phyloP scores from a whole-genome alignment of 37 sponge, comb jelly and placozoan species.

The Corticium candelabrum region DNA sequence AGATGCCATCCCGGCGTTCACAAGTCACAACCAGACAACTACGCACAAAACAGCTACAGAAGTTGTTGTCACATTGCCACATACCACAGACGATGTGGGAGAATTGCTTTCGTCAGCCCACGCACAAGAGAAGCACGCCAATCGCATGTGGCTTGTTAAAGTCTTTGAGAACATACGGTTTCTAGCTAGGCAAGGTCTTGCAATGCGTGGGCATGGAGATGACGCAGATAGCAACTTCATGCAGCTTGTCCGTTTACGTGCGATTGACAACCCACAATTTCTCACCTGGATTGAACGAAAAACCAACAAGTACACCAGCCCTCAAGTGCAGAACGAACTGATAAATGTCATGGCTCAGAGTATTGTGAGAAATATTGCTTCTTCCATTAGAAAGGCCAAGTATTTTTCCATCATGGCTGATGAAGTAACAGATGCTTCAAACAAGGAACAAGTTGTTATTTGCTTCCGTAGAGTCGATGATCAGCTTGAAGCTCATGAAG shows the following conservation, averaged over 20 bases:
- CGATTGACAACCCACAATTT: neutral
- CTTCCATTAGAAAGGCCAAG: constrained; percentile 3
- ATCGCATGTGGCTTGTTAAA: neutral
- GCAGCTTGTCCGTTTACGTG: constrained; percentile 2
- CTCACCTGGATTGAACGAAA: constrained; percentile 6
- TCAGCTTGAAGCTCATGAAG: constrained; percentile 5
- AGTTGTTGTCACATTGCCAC: constrained; percentile 28
- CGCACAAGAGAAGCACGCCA: neutral
- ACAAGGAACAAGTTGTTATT: too few relatives aligned
- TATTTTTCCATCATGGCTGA: constrained; percentile 20
- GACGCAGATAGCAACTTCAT: neutral
- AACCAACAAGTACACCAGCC: neutral
- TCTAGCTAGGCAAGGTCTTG: neutral
- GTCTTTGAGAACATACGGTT: constrained; percentile 6
- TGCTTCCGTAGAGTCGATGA: constrained; percentile 24
- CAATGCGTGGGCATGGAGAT: constrained; percentile 13
- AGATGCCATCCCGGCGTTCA: constrained; percentile 29
- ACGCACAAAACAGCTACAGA: constrained; percentile 40
- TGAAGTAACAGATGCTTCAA: too few relatives aligned
- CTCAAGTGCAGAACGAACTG: constrained; percentile 20
- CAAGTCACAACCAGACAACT: constrained; percentile 18
- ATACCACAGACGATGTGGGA: constrained; percentile 30
- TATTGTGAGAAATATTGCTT: constrained; percentile 14
- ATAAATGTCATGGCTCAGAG: constrained; percentile 1
- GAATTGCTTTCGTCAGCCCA: constrained; percentile 23